A percentile compares a stretch with the other conserved stretches of the same genome.
These are phyloP conservation scores for Rhogogaster chlorosoma DNA, from an alignment of 2,888 invertebrate genomes.

Conservation along the genomic window DNA sequence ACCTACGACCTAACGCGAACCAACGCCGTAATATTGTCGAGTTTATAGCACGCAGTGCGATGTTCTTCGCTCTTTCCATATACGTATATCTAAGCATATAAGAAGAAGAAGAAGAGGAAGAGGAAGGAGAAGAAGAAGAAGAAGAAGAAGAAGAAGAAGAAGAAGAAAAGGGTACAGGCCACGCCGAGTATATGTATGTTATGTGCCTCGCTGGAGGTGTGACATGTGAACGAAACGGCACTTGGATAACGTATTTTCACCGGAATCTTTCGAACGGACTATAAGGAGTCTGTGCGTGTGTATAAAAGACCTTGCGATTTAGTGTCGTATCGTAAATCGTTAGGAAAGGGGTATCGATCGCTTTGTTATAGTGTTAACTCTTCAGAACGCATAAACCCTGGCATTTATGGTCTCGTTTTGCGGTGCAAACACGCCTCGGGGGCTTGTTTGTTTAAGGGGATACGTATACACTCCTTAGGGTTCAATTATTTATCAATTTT, in stretches of 20 bases:
- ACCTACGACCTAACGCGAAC: conserved; percentile 35
- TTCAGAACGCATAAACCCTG: conserved; percentile 1
- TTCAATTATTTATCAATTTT: background rate
- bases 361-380: conserved; percentile 26
- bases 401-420: conserved; percentile 17
- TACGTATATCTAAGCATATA: background rate
- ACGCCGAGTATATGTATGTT: conserved; percentile 58
- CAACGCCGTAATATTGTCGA: conserved; percentile 35
- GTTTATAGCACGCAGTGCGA: conserved; percentile 35
- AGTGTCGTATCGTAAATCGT: conserved; percentile 30
- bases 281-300: background rate
- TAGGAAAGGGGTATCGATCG: conserved; percentile 19
- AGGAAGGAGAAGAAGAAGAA: conserved; percentile 51
- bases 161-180: conserved; percentile 40
- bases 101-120: background rate
- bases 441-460: background rate
- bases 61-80: conserved; percentile 19
- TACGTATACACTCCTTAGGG: background rate
- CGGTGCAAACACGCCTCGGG: background rate
- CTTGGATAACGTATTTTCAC: conserved; percentile 20
- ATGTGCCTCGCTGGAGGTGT: conserved; percentile 44
- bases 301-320: conserved; percentile 1
- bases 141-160: conserved; percentile 48
- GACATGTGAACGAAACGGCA: conserved; percentile 35
- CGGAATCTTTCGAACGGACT: background rate